phyloP scores from a whole-genome alignment of 2,888 invertebrate genomes.

The Rotaria socialis region DNA sequence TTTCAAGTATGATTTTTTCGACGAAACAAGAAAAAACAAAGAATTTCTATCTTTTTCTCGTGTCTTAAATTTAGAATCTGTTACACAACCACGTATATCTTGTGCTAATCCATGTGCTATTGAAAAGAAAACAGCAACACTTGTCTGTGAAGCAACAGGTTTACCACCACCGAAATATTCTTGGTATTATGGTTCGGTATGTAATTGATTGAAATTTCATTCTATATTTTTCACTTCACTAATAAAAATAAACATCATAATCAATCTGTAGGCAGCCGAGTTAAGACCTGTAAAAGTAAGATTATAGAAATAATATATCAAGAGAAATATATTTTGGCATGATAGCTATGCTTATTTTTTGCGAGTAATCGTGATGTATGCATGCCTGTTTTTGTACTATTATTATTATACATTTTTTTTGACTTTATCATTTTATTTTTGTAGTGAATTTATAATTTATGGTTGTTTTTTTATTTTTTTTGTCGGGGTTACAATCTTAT shows the following conservation, averaged over 20 bases:
- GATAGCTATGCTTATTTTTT: not conserved
- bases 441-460: not conserved
- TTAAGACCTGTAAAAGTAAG: conserved; percentile 31
- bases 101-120: conserved; percentile 32
- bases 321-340: conserved; percentile 15
- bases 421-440: not conserved
- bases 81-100: not conserved
- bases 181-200: conserved; percentile 28
- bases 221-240: not conserved
- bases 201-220: not conserved
- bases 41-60: not conserved
- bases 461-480: not conserved
- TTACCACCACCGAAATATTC: conserved; percentile 31
- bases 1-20: not conserved
- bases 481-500: not conserved
- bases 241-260: not conserved
- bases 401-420: not conserved
- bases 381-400: not conserved
- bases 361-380: conserved; percentile 11
- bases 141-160: conserved; percentile 15
- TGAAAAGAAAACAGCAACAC: conserved; percentile 19
- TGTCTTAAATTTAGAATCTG: not conserved
- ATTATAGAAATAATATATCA: not conserved
- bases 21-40: too few species aligned
- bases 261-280: conserved; percentile 15